Evolutionary conservation across 2,888 invertebrate species (phyloP), one percentile per base, ranked within the genome.

Genomic region (Meiosimyza decipiens): DNA sequence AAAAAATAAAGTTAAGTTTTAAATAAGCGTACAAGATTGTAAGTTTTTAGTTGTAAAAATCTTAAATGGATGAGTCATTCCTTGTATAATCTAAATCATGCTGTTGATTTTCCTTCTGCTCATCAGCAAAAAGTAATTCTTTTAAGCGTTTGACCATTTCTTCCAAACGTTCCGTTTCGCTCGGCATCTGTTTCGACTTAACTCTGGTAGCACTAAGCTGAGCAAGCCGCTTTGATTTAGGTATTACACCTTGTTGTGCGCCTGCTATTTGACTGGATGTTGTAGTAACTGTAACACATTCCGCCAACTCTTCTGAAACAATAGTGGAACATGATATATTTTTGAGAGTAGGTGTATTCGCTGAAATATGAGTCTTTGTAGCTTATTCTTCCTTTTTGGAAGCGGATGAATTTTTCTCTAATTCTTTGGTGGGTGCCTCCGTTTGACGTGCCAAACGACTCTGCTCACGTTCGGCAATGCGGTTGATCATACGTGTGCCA

Each of bases 341-440:
- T 57, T 80, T 80, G 2, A 79, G 73, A 6, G 79, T 77, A 2
- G 79, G 79, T n/a, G n/a, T n/a, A n/a, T n/a, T n/a, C n/a, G n/a
- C n/a, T n/a, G n/a, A n/a, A n/a, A n/a, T n/a, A n/a, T n/a, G n/a
- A n/a, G n/a, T n/a, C 5, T 52, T 76, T 40, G 69, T 13, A 11
- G 54, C 1, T 47, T 67, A 55, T 69, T 77, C 59, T 68, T 72
- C n/a, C 18, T 75, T 5, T 22, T n/a, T 59, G 16, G n/a, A 74
- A 96, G 96, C 67, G 9, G 71, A 33, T 51, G 49, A 16, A 13
- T 6, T n/a, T 12, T 16, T 5, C 52, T 22, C 51, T 18, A 16
- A 22, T 9, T 33, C 62, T 33, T 13, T 59, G 16, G 49, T 18
- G 4, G 47, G 15, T 52, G 71, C 66, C 52, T 72, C 71, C 49